A percentile compares a stretch with the other conserved stretches of the same genome.
Conservation (phyloP, 2,888 invertebrate genomes). For the Camptogramma bilineatum region DNA sequence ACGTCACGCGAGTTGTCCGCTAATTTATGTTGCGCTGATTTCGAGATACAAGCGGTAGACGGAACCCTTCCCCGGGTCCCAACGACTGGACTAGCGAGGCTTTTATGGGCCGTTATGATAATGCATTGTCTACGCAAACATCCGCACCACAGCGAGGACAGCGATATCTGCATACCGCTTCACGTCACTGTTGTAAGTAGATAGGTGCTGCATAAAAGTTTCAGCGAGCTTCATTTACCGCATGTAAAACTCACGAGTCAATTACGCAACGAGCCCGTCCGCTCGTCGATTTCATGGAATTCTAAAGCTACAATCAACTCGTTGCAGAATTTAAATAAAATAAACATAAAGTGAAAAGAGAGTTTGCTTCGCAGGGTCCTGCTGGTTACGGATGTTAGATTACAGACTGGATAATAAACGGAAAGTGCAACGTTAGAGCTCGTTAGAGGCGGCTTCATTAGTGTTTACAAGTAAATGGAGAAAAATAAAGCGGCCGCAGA, state of each 20-base stretch:
- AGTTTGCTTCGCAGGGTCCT: constrained; percentile 25
- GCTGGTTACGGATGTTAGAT: constrained; percentile 56
- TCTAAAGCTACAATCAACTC: constrained; percentile 20
- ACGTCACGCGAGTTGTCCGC: constrained; percentile 83
- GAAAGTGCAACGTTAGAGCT: constrained; percentile 69
- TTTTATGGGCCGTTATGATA: constrained; percentile 66
- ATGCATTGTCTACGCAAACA: constrained; percentile 68
- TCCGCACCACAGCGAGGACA: constrained; percentile 46
- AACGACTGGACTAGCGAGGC: constrained; percentile 38
- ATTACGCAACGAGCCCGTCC: constrained; percentile 28
- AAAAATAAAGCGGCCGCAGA: constrained; percentile 60
- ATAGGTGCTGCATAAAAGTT: constrained; percentile 1
- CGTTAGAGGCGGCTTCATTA: constrained; percentile 78
- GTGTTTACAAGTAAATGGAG: constrained; percentile 67
- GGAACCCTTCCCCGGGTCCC: constrained; percentile 60
- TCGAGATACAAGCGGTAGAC: constrained; percentile 72
- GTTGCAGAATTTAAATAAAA: constrained; percentile 32
- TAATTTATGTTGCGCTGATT: constrained; percentile 84
- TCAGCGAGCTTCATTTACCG: constrained; percentile 20
- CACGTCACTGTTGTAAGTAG: neutral
- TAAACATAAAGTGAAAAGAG: constrained; percentile 26
- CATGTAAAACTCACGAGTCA: constrained; percentile 22
- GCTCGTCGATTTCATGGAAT: constrained; percentile 18
- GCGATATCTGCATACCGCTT: constrained; percentile 9
- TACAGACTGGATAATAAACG: constrained; percentile 70